These are phyloP conservation scores for Heteropelma amictum DNA, from an alignment of 2,888 invertebrate species.

Conservation along the genomic window DNA sequence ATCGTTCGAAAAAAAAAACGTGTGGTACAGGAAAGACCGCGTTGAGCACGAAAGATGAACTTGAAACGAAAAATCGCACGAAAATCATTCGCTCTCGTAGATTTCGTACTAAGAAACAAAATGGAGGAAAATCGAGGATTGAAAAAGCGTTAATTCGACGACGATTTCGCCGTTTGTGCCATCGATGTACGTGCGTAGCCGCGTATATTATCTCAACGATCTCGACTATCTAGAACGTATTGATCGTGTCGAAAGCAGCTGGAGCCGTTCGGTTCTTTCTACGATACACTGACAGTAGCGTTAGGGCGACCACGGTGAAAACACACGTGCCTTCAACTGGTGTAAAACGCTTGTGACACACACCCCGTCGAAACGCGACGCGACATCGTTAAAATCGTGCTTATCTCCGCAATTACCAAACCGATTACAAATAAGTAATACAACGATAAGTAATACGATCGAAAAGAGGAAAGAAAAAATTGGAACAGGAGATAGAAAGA, in stretches of 20 bases:
- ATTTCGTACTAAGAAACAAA: not conserved
- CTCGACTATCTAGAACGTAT: constrained; percentile 73
- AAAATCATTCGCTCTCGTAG: too few relatives aligned
- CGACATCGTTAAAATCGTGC: too few relatives aligned
- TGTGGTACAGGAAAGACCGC: too few relatives aligned
- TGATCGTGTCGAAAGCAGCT: constrained; percentile 74
- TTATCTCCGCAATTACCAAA: too few relatives aligned
- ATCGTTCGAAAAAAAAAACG: not conserved
- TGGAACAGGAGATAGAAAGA: too few relatives aligned
- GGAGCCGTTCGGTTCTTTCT: constrained; percentile 57
- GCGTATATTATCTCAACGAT: constrained; percentile 67
- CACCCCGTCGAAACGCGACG: too few relatives aligned
- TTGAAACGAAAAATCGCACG: not conserved
- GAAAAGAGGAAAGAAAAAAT: too few relatives aligned
- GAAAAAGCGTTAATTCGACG: not conserved
- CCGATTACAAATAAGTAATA: not conserved
- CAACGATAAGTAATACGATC: not conserved
- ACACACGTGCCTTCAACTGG: constrained; percentile 65
- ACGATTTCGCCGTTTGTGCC: not conserved
- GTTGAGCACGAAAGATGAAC: not conserved
- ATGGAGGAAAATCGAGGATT: not conserved
- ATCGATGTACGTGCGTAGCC: constrained; percentile 15
- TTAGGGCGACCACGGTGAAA: constrained; percentile 71
- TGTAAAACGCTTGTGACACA: constrained; percentile 51
- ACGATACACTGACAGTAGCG: constrained; percentile 70